phyloP scores from a whole-genome alignment of 2,113 vertebrate genomes.

The Equus przewalskii region DNA sequence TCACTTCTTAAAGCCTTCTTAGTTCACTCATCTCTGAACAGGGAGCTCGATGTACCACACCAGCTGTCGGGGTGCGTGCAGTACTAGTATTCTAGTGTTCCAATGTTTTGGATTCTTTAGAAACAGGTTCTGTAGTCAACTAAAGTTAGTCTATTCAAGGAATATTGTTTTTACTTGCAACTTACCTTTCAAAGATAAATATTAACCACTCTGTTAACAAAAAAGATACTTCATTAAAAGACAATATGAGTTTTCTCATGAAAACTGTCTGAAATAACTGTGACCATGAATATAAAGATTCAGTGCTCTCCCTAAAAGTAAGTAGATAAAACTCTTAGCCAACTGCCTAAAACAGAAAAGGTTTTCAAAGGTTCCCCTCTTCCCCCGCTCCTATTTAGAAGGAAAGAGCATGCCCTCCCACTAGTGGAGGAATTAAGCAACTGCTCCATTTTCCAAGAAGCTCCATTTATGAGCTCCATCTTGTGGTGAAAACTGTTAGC shows the following conservation, averaged over 20 bases:
- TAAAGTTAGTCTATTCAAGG: not conserved
- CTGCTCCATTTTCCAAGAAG: not conserved
- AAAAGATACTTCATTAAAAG: slow-evolving; percentile 28
- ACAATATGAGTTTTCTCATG: not conserved
- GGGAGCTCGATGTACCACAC: not conserved
- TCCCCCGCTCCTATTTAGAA: not conserved
- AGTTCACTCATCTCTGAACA: not conserved
- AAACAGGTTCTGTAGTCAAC: not conserved
- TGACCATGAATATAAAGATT: not conserved
- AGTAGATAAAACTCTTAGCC: not conserved
- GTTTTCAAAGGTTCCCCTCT: not conserved
- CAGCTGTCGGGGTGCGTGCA: not conserved
- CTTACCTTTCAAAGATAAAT: slow-evolving; percentile 38
- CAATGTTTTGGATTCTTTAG: not conserved
- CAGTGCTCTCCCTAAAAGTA: slow-evolving; percentile 3
- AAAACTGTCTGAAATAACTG: slow-evolving; percentile 38
- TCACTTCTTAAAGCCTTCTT: not conserved
- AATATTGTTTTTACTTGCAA: slow-evolving; percentile 16
- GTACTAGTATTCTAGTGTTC: not conserved
- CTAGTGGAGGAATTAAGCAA: slow-evolving; percentile 44
- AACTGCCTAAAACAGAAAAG: not conserved
- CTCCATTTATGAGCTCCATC: slow-evolving; percentile 41
- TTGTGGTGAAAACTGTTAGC: slow-evolving; percentile 29
- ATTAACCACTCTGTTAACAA: not conserved
- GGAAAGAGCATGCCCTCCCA: slow-evolving; percentile 27